Evolutionary conservation across 1,140 invertebrate genomes (phyloP), one percentile per base, ranked within the genome.

Genomic region (Palaemon carinicauda): DNA sequence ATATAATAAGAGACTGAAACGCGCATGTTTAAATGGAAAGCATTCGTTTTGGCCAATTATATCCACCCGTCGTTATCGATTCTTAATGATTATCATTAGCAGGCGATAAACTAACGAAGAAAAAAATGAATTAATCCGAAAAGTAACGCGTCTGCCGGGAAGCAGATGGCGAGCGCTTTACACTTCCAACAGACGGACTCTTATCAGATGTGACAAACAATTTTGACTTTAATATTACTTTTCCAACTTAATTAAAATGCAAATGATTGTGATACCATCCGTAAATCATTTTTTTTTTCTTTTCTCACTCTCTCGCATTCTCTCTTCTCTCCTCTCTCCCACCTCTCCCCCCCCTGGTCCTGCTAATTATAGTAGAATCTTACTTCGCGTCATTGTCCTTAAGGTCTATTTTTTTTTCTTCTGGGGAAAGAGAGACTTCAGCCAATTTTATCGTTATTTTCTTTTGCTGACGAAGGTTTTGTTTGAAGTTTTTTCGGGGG

Each of bases 161-260:
- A 41, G 41, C 41, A 41, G 73, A 75, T 50, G 33, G 51, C 33
- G 51, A 31, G 3, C 75, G 21, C 29, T 17, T 79, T 50, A 79
- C 75, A 79, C 50, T 52, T 29, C 24, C 54, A 79, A 56, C 50
- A 50, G 17, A 52, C 10, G 29, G 75, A 54, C 31, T 41, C 51
- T 80, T 31, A 80, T 80, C 56, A 69, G 31, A 69, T 41, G 50
- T 80, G 79, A 65, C 79, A 80, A 80, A 80, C 53, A 65, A 79
- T 56, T 79, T 56, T 79, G 75, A 79, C 75, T 79, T 54, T 79
- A 79, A 79, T 79, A 79, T 79, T 79, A 56, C 75, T 79, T 79
- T 56, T 56, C 51, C 52, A 79, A 79, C 51, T 79, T 79, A 29
- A 79, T 79, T 79, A 56, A 79, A 79, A 79, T 79, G 75, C 75